Evolutionary conservation across 1,140 invertebrate genomes (phyloP).

Genomic region (Lanistes nyassanus): DNA sequence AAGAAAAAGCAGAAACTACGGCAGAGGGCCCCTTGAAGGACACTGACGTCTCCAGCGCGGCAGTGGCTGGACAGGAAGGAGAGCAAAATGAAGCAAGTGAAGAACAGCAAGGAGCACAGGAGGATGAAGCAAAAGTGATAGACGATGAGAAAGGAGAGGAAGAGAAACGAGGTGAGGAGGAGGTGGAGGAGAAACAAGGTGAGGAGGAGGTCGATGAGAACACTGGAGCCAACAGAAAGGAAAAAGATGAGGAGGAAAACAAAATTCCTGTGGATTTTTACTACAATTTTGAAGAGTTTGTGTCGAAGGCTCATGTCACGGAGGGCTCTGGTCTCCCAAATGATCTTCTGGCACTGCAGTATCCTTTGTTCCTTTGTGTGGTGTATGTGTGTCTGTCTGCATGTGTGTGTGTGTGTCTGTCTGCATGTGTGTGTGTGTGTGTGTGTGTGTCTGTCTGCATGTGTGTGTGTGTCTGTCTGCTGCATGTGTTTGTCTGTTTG

Average conservation of each 20-base stretch:
- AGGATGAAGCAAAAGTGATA: not conserved
- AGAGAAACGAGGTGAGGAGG: not conserved
- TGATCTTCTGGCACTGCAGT: conserved; percentile 59
- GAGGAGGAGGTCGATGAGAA: conserved; percentile 20
- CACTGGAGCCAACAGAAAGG: conserved; percentile 16
- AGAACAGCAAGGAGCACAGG: not conserved
- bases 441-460: not conserved
- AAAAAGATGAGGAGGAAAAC: conserved; percentile 45
- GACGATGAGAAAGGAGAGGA: not conserved
- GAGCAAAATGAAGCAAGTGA: conserved; percentile 3
- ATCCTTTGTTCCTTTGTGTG: no score
- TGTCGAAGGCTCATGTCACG: conserved; percentile 55
- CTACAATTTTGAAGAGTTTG: conserved; percentile 59
- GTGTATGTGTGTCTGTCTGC: not conserved
- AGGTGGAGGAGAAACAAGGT: conserved; percentile 4
- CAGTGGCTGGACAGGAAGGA: not conserved
- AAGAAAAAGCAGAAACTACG: not conserved
- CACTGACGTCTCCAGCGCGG: not conserved
- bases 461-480: not conserved
- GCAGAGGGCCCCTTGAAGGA: not conserved
- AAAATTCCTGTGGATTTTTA: conserved; percentile 62
- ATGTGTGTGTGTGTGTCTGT: conserved; percentile 1
- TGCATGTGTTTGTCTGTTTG: not conserved
- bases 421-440: not conserved
- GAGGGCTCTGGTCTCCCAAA: conserved; percentile 60